Percentiles rank a stretch among this genome's conserved stretches.
These are phyloP conservation scores for Priocnemis perturbator DNA, from an alignment of 2,888 invertebrate species.

Conservation along the genomic window DNA sequence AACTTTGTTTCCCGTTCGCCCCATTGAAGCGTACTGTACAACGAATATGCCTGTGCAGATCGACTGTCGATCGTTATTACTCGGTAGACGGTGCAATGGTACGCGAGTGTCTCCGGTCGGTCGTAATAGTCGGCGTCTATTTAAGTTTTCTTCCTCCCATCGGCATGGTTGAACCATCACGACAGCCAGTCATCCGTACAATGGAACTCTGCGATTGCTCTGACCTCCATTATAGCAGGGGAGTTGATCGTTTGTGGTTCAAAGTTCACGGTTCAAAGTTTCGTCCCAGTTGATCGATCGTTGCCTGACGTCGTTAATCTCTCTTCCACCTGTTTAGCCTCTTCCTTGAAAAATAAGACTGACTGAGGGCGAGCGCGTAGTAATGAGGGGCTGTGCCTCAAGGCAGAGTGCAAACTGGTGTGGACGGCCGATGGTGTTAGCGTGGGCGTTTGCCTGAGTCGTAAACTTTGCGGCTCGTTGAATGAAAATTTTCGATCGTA, in stretches of 20 bases:
- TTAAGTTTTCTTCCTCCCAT: slow-evolving; percentile 16
- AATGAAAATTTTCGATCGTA: too few species aligned
- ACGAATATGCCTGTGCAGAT: too few species aligned
- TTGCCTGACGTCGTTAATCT: slow-evolving; percentile 12
- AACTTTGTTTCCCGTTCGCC: too few species aligned
- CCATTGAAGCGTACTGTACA: too few species aligned
- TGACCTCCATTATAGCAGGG: slow-evolving; percentile 9
- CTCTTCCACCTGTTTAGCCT: slow-evolving; percentile 3
- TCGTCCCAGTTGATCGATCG: slow-evolving; percentile 13
- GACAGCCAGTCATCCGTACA: neutral
- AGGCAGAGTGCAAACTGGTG: too few species aligned
- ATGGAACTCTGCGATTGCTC: slow-evolving; percentile 13
- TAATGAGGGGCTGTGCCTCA: too few species aligned
- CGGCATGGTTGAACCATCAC: slow-evolving; percentile 17
- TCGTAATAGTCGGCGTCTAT: slow-evolving; percentile 16
- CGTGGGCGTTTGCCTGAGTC: too few species aligned
- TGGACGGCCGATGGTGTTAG: too few species aligned
- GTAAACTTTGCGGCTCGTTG: too few species aligned
- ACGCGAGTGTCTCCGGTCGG: slow-evolving; percentile 16
- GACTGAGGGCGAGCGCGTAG: neutral
- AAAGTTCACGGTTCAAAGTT: slow-evolving; percentile 25
- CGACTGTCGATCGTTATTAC: neutral
- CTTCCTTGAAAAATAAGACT: slow-evolving; percentile 7
- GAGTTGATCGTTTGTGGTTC: slow-evolving; percentile 8
- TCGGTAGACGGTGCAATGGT: neutral